phyloP scores from a whole-genome alignment of 1,140 invertebrate species.

The Scaptomyza pallida region DNA sequence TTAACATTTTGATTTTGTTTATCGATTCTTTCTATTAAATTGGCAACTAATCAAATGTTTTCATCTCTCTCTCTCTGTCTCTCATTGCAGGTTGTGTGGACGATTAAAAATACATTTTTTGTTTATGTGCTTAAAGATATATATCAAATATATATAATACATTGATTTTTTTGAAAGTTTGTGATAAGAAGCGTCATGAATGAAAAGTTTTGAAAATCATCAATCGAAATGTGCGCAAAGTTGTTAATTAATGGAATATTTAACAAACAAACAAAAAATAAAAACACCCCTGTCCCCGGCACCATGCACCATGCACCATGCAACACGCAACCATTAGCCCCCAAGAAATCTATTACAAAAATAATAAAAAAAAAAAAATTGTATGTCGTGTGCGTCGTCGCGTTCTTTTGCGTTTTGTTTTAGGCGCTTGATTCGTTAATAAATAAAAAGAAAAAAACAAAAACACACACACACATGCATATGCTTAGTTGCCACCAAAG shows the following conservation, averaged over 20 bases:
- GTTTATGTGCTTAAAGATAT: constrained; percentile 19
- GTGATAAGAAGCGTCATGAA: constrained; percentile 22
- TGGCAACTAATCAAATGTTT: constrained; percentile 30
- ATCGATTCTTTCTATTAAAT: constrained; percentile 9
- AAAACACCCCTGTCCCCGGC: not conserved
- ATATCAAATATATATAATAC: no score
- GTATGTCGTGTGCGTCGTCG: constrained; percentile 14
- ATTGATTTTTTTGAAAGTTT: constrained; percentile 37
- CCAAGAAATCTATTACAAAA: not conserved
- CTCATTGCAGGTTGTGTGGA: constrained; percentile 37
- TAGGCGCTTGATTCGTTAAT: constrained; percentile 8
- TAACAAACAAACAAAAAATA: no score
- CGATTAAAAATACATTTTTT: constrained; percentile 20
- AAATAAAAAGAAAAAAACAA: constrained; percentile 1
- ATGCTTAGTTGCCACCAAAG: constrained; percentile 11
- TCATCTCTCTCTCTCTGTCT: not conserved
- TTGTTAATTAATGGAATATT: constrained; percentile 78
- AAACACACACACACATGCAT: not conserved
- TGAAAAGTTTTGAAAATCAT: not conserved
- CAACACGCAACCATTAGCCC: no score
- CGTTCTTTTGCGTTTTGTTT: constrained; percentile 15
- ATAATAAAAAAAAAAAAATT: not conserved
- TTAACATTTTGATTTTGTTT: not conserved
- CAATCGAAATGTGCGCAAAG: constrained; percentile 55
- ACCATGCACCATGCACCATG: no score